Conservation (phyloP, 2,888 invertebrate species). For the Sisyra terminalis region DNA sequence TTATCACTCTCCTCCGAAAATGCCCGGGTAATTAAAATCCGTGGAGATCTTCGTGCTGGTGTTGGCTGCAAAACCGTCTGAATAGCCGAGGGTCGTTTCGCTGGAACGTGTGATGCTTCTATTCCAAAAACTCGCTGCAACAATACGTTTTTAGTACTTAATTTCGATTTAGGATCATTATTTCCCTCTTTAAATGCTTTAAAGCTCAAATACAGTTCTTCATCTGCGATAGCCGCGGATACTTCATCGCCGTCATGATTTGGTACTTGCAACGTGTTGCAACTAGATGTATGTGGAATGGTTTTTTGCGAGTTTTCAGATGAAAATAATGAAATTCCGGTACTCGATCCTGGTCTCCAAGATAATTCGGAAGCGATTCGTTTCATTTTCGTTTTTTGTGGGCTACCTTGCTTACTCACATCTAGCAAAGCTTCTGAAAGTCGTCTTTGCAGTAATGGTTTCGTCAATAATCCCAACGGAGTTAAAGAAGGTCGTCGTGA, state of each 20-base stretch:
- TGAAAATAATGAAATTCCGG: slow-evolving; percentile 20
- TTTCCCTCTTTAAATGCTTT: slow-evolving; percentile 8
- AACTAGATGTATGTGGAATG: slow-evolving; percentile 46
- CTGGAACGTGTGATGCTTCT: slow-evolving; percentile 21
- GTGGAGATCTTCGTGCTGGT: slow-evolving; percentile 36
- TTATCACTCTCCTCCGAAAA: slow-evolving; percentile 54
- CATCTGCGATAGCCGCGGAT: slow-evolving; percentile 22
- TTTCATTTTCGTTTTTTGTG: slow-evolving; percentile 25
- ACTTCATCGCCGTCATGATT: slow-evolving; percentile 27
- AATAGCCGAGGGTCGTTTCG: slow-evolving; percentile 14
- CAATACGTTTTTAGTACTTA: slow-evolving; percentile 38
- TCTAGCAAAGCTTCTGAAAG: slow-evolving; percentile 38
- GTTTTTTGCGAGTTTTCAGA: slow-evolving; percentile 24
- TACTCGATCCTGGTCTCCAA: slow-evolving; percentile 31
- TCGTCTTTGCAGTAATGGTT: slow-evolving; percentile 33
- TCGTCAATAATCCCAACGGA: slow-evolving; percentile 31
- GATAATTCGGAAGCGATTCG: slow-evolving; percentile 31
- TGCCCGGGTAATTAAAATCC: slow-evolving; percentile 54
- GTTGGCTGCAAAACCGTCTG: slow-evolving; percentile 22
- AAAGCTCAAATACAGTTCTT: slow-evolving; percentile 18
- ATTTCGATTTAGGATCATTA: slow-evolving; percentile 28
- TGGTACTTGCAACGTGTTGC: slow-evolving; percentile 49
- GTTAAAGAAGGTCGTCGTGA: slow-evolving; percentile 56
- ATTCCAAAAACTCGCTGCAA: slow-evolving; percentile 40
- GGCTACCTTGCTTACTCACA: slow-evolving; percentile 22